Conservation (phyloP, 2,113 vertebrate species). For the Bothrops jararaca region DNA sequence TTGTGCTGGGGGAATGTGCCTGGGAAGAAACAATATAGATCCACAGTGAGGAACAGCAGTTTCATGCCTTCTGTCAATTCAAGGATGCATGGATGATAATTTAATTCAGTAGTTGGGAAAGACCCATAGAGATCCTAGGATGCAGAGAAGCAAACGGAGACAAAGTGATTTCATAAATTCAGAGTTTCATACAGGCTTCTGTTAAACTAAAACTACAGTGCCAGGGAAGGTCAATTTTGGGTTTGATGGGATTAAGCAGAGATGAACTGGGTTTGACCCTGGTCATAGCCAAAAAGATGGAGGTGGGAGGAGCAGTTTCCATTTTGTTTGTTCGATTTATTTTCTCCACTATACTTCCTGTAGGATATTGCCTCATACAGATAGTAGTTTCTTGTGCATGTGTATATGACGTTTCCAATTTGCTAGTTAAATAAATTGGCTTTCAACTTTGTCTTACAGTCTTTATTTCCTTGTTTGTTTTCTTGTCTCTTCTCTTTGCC, state of each 20-base stretch:
- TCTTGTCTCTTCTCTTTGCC: background rate
- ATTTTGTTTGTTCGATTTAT: background rate
- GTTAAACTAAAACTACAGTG: background rate
- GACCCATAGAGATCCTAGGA: background rate
- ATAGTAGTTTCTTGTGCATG: background rate
- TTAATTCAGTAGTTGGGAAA: background rate
- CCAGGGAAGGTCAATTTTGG: background rate
- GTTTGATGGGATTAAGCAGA: background rate
- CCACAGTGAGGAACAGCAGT: background rate
- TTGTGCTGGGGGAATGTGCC: background rate
- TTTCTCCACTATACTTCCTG: background rate
- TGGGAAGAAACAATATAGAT: background rate
- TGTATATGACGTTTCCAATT: background rate
- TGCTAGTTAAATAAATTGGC: background rate
- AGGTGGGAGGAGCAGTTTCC: background rate
- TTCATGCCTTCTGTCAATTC: background rate
- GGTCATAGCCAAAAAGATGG: background rate
- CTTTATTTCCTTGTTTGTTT: background rate
- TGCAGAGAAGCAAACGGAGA: background rate
- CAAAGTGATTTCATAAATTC: background rate
- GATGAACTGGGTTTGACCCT: background rate
- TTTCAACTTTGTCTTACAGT: background rate
- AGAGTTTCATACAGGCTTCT: background rate
- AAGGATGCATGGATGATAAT: background rate
- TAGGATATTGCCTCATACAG: background rate